Base-by-base conservation (phyloP, 1,140 invertebrate species). In the Geopemphigus sp. region DNA sequence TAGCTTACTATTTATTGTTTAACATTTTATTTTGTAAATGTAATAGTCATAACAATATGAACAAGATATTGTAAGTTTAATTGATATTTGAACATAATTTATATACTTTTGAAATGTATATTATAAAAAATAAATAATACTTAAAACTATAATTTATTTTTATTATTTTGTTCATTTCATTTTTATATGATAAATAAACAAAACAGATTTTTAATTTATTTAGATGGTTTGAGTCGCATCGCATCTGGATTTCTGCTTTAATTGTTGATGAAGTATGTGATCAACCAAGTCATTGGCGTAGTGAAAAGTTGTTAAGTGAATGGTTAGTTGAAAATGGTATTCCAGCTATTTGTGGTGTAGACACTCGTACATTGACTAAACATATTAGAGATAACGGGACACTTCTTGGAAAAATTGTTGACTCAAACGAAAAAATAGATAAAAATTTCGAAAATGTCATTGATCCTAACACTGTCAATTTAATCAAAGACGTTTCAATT, bases 231-330 rank as follows among this genome's bases (percentile, higher is more conserved):
- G 98, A 99, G 86, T 98, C 97, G 0, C 84, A 88, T 29, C 91
- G 90, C 81, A 96, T 99, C 73, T 98, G 98, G 93, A 91, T 94
- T 24, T 89, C 93, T n/a, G 98, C 90, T 4, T 86, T 99, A 32
- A 92, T 99, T 83, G 94, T 99, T 26, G 95, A 94, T 0, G 95
- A 99, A 86, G 85, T 94, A 12, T 95, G 94, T 84, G 90, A 92
- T 19, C 87, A 88, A 4, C 95, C 95, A 11, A 96, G 93, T 84
- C 96, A 98, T 85, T 99, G 96, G 96, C 91, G 92, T 76, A 88
- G 91, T 45, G 86, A 85, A 0, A 89, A 89, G 82, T 95, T 94
- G 0, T 86, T 99, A 0, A 92, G 93, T 1, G 82, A 91, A 53
- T 99, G 97, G 96, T 89, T 99, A 85, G 84, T 87, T 47, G 86